Evolutionary conservation across 2,888 invertebrate species (phyloP).

Genomic region (Callosobruchus maculatus): DNA sequence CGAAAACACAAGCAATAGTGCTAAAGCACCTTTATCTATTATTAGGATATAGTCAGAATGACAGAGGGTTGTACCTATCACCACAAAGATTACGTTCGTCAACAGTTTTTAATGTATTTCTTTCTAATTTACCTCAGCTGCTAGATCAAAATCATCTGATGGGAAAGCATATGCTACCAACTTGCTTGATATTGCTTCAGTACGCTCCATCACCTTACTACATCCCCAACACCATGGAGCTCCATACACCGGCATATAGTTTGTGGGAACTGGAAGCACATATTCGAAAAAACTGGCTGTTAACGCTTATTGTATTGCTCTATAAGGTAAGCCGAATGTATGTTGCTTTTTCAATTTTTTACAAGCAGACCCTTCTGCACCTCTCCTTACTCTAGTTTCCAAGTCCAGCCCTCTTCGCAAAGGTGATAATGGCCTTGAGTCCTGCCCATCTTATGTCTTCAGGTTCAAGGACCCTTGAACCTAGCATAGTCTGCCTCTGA

Average conservation of each 20-base stretch:
- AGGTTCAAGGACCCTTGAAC: too few relatives aligned
- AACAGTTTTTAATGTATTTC: slow-evolving; percentile 93
- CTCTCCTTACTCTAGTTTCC: too few relatives aligned
- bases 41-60: slow-evolving; percentile 88
- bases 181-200: slow-evolving; percentile 75
- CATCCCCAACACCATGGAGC: slow-evolving; percentile 51
- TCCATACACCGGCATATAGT: slow-evolving; percentile 73
- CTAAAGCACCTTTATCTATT: slow-evolving; percentile 87
- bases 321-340: slow-evolving; percentile 73
- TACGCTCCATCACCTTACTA: slow-evolving; percentile 78
- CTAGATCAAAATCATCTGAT: slow-evolving; percentile 94
- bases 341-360: background rate
- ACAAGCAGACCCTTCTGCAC: too few relatives aligned
- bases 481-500: too few relatives aligned
- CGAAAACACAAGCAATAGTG: slow-evolving; percentile 81
- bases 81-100: slow-evolving; percentile 84
- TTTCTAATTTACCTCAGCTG: slow-evolving; percentile 89
- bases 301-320: slow-evolving; percentile 85
- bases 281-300: slow-evolving; percentile 87
- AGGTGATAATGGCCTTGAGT: too few relatives aligned
- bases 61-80: slow-evolving; percentile 87
- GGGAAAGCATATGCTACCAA: slow-evolving; percentile 84
- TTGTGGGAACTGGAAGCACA: slow-evolving; percentile 86
- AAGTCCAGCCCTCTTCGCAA: too few relatives aligned
- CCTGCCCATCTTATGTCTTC: too few relatives aligned